These are phyloP conservation scores for Momotus momota DNA, from an alignment of 2,797 vertebrate genomes.

Conservation along the genomic window DNA sequence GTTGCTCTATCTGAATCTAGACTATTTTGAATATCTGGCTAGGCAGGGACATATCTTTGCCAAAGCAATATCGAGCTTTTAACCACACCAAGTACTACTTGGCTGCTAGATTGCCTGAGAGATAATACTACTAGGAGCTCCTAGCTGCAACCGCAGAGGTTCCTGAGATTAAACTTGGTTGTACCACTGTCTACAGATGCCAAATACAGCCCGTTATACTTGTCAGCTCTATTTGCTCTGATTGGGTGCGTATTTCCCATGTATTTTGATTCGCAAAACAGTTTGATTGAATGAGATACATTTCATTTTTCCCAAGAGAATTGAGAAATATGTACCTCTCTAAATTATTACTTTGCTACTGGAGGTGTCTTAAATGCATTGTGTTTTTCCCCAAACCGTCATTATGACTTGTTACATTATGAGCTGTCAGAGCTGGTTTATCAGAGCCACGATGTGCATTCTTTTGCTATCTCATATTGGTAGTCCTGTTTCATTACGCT, in stretches of 20 bases:
- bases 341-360: neutral
- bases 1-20: neutral
- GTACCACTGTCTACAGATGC: neutral
- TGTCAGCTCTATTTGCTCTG: neutral
- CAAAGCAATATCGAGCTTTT: neutral
- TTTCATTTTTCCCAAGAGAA: neutral
- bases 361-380: neutral
- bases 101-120: neutral
- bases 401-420: neutral
- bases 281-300: neutral
- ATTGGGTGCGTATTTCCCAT: neutral
- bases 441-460: neutral
- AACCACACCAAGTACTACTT: neutral
- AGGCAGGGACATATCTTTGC: neutral
- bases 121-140: neutral
- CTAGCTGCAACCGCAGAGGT: neutral
- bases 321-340: neutral
- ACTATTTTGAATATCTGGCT: neutral
- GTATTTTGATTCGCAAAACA: neutral
- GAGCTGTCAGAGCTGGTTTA: constrained; percentile 25
- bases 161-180: neutral
- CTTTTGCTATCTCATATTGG: neutral
- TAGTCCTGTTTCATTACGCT: neutral
- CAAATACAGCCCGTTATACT: neutral
- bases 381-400: neutral